These are phyloP conservation scores for Apamea monoglypha DNA, from an alignment of 2,888 invertebrate genomes.

Conservation along the genomic window DNA sequence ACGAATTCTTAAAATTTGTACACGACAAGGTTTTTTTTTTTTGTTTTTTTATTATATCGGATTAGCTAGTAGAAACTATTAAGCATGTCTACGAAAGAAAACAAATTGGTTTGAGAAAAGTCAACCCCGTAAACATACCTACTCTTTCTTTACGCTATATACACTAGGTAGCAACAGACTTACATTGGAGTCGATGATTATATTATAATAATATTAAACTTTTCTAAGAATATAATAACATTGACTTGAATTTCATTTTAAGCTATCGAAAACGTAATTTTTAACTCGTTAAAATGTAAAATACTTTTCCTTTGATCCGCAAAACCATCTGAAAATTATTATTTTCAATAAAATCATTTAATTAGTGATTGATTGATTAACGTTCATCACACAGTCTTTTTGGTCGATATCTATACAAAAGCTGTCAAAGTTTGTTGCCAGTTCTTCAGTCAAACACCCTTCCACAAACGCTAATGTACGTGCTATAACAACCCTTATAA, in stretches of 20 bases:
- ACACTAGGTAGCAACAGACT: not conserved
- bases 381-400: constrained; percentile 69
- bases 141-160: too few species aligned
- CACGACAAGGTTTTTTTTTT: too few species aligned
- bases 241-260: not conserved
- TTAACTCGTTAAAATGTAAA: constrained; percentile 50
- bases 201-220: not conserved
- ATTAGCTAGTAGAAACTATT: not conserved
- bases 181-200: not conserved
- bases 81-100: not conserved
- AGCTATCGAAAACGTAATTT: constrained; percentile 30
- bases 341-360: constrained; percentile 66
- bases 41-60: too few species aligned
- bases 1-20: too few species aligned
- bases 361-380: constrained; percentile 73
- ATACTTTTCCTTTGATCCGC: constrained; percentile 45
- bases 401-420: constrained; percentile 70
- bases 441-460: constrained; percentile 64
- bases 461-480: constrained; percentile 18
- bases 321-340: constrained; percentile 50
- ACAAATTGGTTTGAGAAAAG: too few species aligned
- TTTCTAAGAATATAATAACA: constrained; percentile 1
- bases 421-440: constrained; percentile 72
- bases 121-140: too few species aligned
- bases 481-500: constrained; percentile 16